A percentile compares a stretch with the other conserved stretches of the same genome.
Evolutionary conservation across 92 coral and sea anemone genomes (phyloP).

Genomic region (Umimayanthus kanabou): DNA sequence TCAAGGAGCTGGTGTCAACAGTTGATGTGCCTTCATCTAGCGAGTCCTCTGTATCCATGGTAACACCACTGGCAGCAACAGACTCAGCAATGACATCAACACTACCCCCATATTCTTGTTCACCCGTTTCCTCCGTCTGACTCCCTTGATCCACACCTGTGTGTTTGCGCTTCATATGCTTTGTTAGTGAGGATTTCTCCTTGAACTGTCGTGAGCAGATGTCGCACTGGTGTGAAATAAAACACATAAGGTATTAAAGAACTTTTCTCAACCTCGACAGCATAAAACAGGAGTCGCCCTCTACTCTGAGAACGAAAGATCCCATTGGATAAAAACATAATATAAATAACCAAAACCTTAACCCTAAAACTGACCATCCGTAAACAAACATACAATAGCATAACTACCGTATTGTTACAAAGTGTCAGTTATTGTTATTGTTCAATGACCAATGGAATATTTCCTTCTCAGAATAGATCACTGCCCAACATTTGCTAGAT

Average conservation of each 20-base stretch:
- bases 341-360: too few species aligned
- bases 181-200: slow-evolving; percentile 97
- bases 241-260: not conserved
- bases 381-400: too few species aligned
- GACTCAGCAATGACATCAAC: slow-evolving; percentile 97
- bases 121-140: slow-evolving; percentile 91
- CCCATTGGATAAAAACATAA: too few species aligned
- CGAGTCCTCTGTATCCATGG: slow-evolving; percentile 86
- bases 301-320: too few species aligned
- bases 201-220: slow-evolving; percentile 92
- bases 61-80: slow-evolving; percentile 90
- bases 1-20: slow-evolving; percentile 80
- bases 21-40: slow-evolving; percentile 69
- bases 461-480: too few species aligned
- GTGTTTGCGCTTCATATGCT: slow-evolving; percentile 98
- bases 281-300: too few species aligned
- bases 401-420: too few species aligned
- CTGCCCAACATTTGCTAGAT: too few species aligned
- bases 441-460: too few species aligned
- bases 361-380: too few species aligned
- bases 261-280: not conserved
- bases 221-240: slow-evolving; percentile 65
- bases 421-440: too few species aligned
- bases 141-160: slow-evolving; percentile 91
- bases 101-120: slow-evolving; percentile 74